Evolutionary conservation across 37 sponge, comb jelly and placozoan species (phyloP).

Genomic region (Aplysina aerophoba): DNA sequence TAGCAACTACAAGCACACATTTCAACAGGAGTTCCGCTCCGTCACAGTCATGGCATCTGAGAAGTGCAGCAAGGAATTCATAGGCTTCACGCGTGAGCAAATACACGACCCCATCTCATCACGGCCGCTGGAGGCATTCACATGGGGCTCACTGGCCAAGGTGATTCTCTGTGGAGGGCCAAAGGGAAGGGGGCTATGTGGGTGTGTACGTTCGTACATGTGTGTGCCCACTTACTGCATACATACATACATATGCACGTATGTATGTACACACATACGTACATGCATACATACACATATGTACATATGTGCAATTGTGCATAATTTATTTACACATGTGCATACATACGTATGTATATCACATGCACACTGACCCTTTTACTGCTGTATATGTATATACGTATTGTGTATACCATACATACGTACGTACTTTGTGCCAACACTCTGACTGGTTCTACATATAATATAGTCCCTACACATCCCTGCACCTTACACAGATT

Average conservation of each 20-base stretch:
- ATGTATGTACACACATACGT: conserved; percentile 3
- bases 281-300: neutral
- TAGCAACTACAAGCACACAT: too few species aligned
- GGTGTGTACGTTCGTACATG: neutral
- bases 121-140: conserved; percentile 73
- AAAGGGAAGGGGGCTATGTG: neutral
- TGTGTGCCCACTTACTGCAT: too few species aligned
- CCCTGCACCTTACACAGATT: too few species aligned
- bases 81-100: conserved; percentile 80
- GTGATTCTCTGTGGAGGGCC: neutral
- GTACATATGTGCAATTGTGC: neutral
- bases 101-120: conserved; percentile 83
- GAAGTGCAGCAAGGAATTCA: conserved; percentile 70
- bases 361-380: too few species aligned
- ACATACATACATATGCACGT: neutral
- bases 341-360: conserved; percentile 4
- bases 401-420: neutral
- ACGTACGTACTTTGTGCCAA: too few species aligned
- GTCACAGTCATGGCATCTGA: neutral
- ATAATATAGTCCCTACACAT: too few species aligned
- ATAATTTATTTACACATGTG: neutral
- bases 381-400: neutral
- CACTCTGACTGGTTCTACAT: too few species aligned
- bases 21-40: conserved; percentile 16
- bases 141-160: conserved; percentile 9